Conservation (phyloP, 1,140 invertebrate genomes). For the Palaemon carinicauda region DNA sequence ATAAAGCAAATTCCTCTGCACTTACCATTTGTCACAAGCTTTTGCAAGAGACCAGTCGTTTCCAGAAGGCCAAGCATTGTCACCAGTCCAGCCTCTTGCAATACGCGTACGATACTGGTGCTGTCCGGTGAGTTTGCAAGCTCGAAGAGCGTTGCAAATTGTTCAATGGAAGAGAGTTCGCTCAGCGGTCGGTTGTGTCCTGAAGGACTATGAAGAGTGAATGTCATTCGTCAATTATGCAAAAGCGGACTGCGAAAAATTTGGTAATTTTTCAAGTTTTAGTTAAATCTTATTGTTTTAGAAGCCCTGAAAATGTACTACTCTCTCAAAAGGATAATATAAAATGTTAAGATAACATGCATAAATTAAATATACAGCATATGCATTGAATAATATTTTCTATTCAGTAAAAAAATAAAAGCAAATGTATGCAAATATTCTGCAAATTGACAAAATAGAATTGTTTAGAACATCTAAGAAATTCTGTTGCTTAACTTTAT, state of each 20-base stretch:
- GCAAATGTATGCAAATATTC: too few species aligned
- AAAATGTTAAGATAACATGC: too few species aligned
- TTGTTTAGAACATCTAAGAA: too few species aligned
- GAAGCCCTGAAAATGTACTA: too few species aligned
- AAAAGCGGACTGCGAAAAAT: not conserved
- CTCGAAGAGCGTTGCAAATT: conserved; percentile 27
- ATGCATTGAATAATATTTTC: too few species aligned
- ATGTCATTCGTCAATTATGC: not conserved
- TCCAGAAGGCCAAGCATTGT: conserved; percentile 32
- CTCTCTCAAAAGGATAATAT: too few species aligned
- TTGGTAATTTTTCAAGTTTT: not conserved
- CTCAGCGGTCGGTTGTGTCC: not conserved
- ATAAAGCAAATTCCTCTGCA: not conserved
- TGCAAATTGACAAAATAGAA: too few species aligned
- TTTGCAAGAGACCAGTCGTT: conserved; percentile 13
- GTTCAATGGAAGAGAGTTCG: conserved; percentile 5
- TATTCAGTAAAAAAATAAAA: too few species aligned
- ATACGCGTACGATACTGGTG: not conserved
- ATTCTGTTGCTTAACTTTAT: too few species aligned
- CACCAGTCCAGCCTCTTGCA: conserved; percentile 15
- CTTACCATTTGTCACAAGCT: conserved; percentile 27
- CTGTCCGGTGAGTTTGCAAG: not conserved
- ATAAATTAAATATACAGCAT: too few species aligned
- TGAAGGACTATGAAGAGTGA: not conserved
- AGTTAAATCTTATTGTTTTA: too few species aligned